Base-by-base conservation (phyloP, 2,888 invertebrate genomes). In the Noctua fimbriata region DNA sequence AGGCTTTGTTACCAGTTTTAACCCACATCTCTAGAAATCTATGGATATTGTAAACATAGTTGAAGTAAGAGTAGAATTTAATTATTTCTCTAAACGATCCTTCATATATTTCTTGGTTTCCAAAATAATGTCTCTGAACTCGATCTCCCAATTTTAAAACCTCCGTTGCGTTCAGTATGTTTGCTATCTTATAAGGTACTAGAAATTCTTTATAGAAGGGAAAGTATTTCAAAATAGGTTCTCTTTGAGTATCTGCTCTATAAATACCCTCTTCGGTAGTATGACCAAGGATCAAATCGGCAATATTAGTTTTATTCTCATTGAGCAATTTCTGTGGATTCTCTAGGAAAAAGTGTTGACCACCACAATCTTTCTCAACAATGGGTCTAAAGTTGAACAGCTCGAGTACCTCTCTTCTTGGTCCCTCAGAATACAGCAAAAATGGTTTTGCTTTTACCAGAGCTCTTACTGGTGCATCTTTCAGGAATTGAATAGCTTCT, bases 201-300 rank as follows among this genome's bases (percentile, higher is more conserved):
- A 90, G 69, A 16, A 84, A 28, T 75, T 91, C 89, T 36, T 78
- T 65, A 52, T 81, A 28, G 0, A 5, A 89, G 58, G 85, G 82
- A 65, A 84, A 89, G 6, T 71, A 58, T 55, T 86, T 67, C n/a
- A 88, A 41, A 36, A 89, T 70, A 12, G n/a, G 47, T n/a, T 81
- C 36, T 49, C 69, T 70, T 44, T 76, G 70, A 7, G 36, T 28
- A 7, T 36, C 2, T 9, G 63, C 70, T n/a, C 18, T 67, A 32
- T 70, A 70, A 32, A 65, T 4, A 4, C 98, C 98, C 94, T 98
- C 98, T 74, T 97, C 97, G 1, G 97, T 96, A 47, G 97, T 98
- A 16, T 97, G 90, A 21, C 98, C 98, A 55, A 97, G 95, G 92
- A 98, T 97, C 93, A 98, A 96, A 0, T 98, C 98, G 2, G 97